Conservation (phyloP, 2,797 vertebrate genomes). For the Chiloscyllium punctatum region DNA sequence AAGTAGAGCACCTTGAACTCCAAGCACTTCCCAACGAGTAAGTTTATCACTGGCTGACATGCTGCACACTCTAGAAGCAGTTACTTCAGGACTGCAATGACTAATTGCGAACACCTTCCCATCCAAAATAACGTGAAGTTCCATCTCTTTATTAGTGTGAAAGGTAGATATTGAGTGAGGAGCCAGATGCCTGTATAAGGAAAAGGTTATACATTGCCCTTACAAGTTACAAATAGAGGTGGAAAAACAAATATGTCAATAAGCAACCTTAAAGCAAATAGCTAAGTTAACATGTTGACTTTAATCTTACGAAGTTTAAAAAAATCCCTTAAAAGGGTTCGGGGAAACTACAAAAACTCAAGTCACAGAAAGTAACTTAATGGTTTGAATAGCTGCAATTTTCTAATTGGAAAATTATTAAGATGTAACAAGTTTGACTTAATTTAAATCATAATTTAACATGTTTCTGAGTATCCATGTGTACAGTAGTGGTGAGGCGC, state of each 20-base stretch:
- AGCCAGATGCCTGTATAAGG: slow-evolving; percentile 61
- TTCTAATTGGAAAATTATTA: background rate
- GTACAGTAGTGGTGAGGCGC: background rate
- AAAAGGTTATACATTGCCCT: background rate
- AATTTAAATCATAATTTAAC: background rate
- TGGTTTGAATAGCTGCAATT: background rate
- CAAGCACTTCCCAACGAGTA: slow-evolving; percentile 86
- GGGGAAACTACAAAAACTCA: background rate
- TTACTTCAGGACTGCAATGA: slow-evolving; percentile 58
- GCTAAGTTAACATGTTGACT: background rate
- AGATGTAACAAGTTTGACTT: background rate
- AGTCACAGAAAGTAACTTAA: background rate
- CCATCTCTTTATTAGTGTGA: slow-evolving; percentile 74
- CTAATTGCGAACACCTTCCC: slow-evolving; percentile 80
- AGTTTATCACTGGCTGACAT: slow-evolving; percentile 89
- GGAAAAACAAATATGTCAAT: background rate
- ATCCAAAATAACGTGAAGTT: slow-evolving; percentile 77
- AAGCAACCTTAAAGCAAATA: background rate
- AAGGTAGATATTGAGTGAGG: slow-evolving; percentile 75
- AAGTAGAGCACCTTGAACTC: slow-evolving; percentile 84
- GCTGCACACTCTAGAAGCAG: slow-evolving; percentile 63
- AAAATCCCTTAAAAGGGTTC: no score
- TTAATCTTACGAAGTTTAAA: background rate
- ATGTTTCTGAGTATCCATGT: background rate
- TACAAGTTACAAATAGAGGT: background rate